phyloP scores from a whole-genome alignment of 2,113 vertebrate genomes.

The Pholis gunnellus region DNA sequence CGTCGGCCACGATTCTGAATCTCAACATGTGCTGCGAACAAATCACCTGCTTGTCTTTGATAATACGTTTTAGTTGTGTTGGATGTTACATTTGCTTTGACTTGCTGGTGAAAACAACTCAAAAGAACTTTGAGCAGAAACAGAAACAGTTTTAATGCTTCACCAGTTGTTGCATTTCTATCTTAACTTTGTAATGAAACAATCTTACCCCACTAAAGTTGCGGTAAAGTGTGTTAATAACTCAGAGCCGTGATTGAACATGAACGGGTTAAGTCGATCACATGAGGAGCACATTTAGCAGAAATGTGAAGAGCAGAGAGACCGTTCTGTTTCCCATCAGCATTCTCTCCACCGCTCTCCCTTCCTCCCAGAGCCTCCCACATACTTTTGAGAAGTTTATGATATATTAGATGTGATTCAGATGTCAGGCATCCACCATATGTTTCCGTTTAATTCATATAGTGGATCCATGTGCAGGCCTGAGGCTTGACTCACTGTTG shows the following conservation, averaged over 20 bases:
- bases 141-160: background rate
- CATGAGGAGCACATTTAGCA: background rate
- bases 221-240: background rate
- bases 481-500: background rate
- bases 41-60: background rate
- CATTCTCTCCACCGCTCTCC: background rate
- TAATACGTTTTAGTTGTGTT: background rate
- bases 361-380: background rate
- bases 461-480: background rate
- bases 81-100: background rate
- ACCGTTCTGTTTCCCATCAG: background rate
- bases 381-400: constrained; percentile 21
- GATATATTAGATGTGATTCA: constrained; percentile 43
- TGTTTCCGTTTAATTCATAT: constrained; percentile 36
- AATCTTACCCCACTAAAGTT: background rate
- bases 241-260: too few relatives aligned
- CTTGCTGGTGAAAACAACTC: background rate
- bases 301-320: background rate
- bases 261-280: background rate
- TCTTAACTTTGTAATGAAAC: background rate
- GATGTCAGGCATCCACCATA: constrained; percentile 32
- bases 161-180: background rate
- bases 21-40: background rate
- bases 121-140: background rate
- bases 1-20: background rate